Conservation (phyloP, 2,797 vertebrate genomes). For the Mionectes olivaceus region DNA sequence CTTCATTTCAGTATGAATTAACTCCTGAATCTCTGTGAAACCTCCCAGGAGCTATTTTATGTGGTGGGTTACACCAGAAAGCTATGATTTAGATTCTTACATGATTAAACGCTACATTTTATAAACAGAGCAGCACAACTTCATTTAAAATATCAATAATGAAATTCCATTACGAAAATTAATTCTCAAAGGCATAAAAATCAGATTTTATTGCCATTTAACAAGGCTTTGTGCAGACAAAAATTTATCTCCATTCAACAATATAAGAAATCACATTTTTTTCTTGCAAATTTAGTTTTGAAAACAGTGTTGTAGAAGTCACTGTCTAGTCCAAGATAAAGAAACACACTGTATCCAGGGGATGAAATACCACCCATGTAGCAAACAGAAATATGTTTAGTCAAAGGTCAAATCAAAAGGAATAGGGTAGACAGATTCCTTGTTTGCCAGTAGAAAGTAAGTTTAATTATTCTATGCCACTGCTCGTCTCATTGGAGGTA, state of each 20-base stretch:
- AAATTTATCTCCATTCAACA: neutral
- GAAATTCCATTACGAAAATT: neutral
- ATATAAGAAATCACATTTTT: neutral
- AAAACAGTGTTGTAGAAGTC: neutral
- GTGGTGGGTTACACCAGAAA: neutral
- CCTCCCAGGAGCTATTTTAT: neutral
- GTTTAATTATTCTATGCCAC: neutral
- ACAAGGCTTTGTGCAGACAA: neutral
- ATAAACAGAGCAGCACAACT: neutral
- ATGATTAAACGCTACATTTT: neutral
- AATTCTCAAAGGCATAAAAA: neutral
- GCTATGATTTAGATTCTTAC: neutral
- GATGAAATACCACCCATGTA: neutral
- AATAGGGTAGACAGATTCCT: neutral
- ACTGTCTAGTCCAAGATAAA: neutral
- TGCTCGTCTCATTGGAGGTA: neutral
- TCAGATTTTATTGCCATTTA: neutral
- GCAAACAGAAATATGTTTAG: neutral
- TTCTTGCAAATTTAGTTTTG: neutral
- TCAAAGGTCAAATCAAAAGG: neutral
- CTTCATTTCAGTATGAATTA: neutral
- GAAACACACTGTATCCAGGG: neutral
- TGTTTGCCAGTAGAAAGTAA: neutral
- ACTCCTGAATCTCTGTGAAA: neutral
- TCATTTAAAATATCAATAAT: neutral